Base-by-base conservation (phyloP, 2,888 invertebrate species). In the Tanypteryx hageni region DNA sequence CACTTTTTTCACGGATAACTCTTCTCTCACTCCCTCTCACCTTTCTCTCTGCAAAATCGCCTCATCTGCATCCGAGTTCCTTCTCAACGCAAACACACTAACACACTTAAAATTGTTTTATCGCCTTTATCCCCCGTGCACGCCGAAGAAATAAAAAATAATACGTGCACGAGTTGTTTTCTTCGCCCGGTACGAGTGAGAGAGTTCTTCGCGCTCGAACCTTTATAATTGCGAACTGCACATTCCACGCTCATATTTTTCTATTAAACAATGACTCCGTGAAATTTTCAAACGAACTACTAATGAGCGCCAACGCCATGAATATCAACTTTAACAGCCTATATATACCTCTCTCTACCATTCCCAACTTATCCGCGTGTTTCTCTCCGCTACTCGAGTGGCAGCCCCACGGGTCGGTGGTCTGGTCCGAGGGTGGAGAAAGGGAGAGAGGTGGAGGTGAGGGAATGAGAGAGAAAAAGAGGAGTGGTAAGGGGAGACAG, bases 211-310 rank as follows among this genome's bases (percentile, higher is more conserved):
- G 64, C n/a, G 22, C 68, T 7, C 22, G n/a, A 13, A 11, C 76
- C 27, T 76, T 76, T 27, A 76, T 68, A 68, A 68, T 68, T 68
- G 68, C 68, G 76, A 76, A 76, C 27, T 27, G 76, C 76, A 27
- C 76, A 76, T 22, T 76, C 76, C 68, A n/a, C 7, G 76, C 76
- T 4, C 76, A 13, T 76, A 68, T 22, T 68, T 68, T 68, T 76
- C 76, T 76, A 76, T 76, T 76, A 76, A 76, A 76, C 76, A 76
- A 76, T 76, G 76, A 76, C 76, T 18, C 76, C 76, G 76, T 76
- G 22, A 68, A 68, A 68, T n/a, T 68, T 68, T 68, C 76, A 76
- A 76, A 76, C 76, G 22, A 27, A 27, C 68, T 68, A 22, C 76
- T 76, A 76, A 76, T 76, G 76, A 76, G 76, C n/a, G 18, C 68